Evolutionary conservation across 2,797 vertebrate species (phyloP), one percentile per base, ranked within the genome.

Genomic region (Pseudomugil tenellus): DNA sequence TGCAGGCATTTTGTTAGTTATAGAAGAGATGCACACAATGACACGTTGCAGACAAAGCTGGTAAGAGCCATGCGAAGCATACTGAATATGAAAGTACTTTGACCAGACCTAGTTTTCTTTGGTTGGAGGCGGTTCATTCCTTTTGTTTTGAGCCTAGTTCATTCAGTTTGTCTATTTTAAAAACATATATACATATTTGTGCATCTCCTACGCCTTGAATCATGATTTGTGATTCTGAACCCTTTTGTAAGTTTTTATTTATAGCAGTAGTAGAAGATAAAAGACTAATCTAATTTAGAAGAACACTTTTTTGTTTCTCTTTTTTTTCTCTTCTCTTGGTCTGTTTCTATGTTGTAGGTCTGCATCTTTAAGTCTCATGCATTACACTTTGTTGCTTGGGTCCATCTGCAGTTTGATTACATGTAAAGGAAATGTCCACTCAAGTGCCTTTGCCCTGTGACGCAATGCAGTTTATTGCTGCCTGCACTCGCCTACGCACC

Each of bases 51-150:
- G 19, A 21, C 23, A 59, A 14, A 31, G n/a, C 52, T 41, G 34
- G 51, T 8, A 3, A 48, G 57, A 60, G 28, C 29, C 6, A 14
- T 3, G 1, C 8, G 58, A 2, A 5, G 34, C 23, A 23, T 23
- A 54, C 23, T 66, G 32, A 51, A 76, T 68, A 16, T 19, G 37
- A 49, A 79, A 71, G 63, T 3, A 48, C 66, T 77, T 74, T 73
- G 41, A 77, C 84, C 54, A 62, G 14, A 21, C 57, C 23, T 66
- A n/a, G 64, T 43, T 70, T 71, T 77, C 43, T 53, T 58, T 35
- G 19, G 12, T 32, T 31, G 10, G 43, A 63, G 37, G 58, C 37
- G 54, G 64, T 65, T 78, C 51, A 39, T 19, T 49, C 58, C 21
- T 21, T 67, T 67, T 73, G 32, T 58, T 75, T 29, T 31, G 2